Conservation (phyloP, 2,888 invertebrate species). For the Dolichomitus sp. region DNA sequence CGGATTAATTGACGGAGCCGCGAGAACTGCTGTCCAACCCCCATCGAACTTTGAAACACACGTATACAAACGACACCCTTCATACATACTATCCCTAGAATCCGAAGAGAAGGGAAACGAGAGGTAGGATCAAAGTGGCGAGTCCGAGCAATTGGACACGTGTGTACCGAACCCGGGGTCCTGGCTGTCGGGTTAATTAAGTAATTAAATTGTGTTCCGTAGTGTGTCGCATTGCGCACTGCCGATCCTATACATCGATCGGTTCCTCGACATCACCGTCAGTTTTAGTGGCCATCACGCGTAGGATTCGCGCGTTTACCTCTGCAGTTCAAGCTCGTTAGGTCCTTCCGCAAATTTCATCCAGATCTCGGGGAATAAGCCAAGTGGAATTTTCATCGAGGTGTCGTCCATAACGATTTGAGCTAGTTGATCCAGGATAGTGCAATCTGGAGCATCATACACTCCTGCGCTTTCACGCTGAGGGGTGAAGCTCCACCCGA, state of each 20-base stretch:
- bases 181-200: slow-evolving; percentile 59
- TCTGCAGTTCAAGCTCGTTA: background rate
- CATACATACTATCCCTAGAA: background rate
- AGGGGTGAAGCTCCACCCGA: background rate
- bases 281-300: background rate
- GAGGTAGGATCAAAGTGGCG: slow-evolving; percentile 53
- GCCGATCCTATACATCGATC: slow-evolving; percentile 10
- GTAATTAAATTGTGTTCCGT: slow-evolving; percentile 63
- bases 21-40: background rate
- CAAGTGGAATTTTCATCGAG: slow-evolving; percentile 7
- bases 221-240: slow-evolving; percentile 64
- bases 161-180: slow-evolving; percentile 29
- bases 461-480: background rate
- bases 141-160: slow-evolving; percentile 61
- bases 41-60: slow-evolving; percentile 5
- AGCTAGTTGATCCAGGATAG: background rate
- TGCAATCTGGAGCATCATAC: slow-evolving; percentile 2
- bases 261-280: slow-evolving; percentile 24
- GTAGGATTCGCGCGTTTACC: background rate
- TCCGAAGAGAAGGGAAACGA: slow-evolving; percentile 19
- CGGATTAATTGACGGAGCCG: slow-evolving; percentile 45
- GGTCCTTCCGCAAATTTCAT: background rate
- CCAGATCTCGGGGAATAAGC: background rate
- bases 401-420: background rate
- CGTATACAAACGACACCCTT: background rate